Percentiles rank a stretch among this genome's conserved stretches.
These are phyloP conservation scores for Odontophorus gujanensis DNA, from an alignment of 2,113 vertebrate species.

Conservation along the genomic window DNA sequence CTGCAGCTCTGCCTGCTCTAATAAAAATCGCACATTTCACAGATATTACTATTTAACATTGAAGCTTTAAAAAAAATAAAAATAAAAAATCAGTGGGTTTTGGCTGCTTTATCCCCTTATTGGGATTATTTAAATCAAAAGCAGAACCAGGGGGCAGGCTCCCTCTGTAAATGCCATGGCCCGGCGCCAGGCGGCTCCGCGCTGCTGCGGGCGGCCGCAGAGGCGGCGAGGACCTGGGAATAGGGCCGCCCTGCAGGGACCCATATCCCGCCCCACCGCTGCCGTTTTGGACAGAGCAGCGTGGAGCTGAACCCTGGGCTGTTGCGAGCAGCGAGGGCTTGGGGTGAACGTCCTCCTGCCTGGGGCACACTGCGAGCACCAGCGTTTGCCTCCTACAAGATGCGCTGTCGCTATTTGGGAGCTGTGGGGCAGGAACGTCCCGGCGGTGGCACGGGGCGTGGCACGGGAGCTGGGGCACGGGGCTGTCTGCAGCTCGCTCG, in stretches of 20 bases:
- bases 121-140: constrained; percentile 57
- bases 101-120: constrained; percentile 38
- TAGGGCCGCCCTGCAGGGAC: neutral
- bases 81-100: neutral
- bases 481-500: neutral
- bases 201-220: neutral
- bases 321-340: accelerated
- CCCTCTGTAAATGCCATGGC: neutral
- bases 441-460: accelerated
- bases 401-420: accelerated
- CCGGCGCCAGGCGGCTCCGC: neutral
- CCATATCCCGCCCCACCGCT: neutral
- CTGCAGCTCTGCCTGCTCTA: neutral
- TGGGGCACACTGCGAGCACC: accelerated
- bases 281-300: accelerated
- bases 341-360: neutral
- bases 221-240: neutral
- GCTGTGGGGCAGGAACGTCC: accelerated
- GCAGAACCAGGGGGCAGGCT: neutral
- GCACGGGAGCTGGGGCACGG: neutral
- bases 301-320: accelerated
- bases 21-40: neutral
- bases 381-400: neutral
- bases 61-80: neutral
- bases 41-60: neutral